A percentile compares a stretch with the other conserved stretches of the same genome.
Conservation (phyloP, 23 tunicate species). For the Halocynthia roretzi region DNA sequence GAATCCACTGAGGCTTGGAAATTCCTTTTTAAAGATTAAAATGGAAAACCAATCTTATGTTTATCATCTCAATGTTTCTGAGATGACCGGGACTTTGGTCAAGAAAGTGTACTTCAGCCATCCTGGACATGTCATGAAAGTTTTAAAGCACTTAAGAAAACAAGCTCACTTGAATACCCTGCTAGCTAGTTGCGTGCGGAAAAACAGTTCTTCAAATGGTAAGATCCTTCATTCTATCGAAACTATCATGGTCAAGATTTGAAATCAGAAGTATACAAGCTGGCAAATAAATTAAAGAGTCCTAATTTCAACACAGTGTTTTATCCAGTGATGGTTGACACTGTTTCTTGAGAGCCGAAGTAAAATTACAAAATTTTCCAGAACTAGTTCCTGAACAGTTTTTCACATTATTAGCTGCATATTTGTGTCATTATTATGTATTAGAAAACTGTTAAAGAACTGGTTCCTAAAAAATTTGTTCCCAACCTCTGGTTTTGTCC, state of each 20-base stretch:
- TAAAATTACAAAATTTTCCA: too few relatives aligned
- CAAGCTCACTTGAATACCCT: conserved; percentile 63
- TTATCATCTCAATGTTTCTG: conserved; percentile 38
- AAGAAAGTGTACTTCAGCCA: conserved; percentile 50
- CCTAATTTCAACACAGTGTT: too few relatives aligned
- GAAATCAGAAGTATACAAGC: too few relatives aligned
- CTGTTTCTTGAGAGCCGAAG: background rate
- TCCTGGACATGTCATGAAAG: conserved; percentile 53
- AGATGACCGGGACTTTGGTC: conserved; percentile 32
- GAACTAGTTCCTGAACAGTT: too few relatives aligned
- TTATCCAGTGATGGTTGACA: conserved; percentile 7
- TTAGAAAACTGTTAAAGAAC: too few relatives aligned
- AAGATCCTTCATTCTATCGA: too few relatives aligned
- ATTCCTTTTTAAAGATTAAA: conserved; percentile 20
- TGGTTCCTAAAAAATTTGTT: too few relatives aligned
- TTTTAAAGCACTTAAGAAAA: conserved; percentile 41
- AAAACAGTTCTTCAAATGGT: background rate
- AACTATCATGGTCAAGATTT: too few relatives aligned
- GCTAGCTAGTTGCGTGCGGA: conserved; percentile 57
- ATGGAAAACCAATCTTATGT: conserved; percentile 31
- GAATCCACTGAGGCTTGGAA: background rate
- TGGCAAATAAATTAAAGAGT: too few relatives aligned
- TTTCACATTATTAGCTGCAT: too few relatives aligned
- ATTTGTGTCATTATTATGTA: too few relatives aligned
- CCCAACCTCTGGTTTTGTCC: too few relatives aligned